Evolutionary conservation across 35 echinoderm and acorn worm genomes (phyloP).

Genomic region (Chiridota heheva): DNA sequence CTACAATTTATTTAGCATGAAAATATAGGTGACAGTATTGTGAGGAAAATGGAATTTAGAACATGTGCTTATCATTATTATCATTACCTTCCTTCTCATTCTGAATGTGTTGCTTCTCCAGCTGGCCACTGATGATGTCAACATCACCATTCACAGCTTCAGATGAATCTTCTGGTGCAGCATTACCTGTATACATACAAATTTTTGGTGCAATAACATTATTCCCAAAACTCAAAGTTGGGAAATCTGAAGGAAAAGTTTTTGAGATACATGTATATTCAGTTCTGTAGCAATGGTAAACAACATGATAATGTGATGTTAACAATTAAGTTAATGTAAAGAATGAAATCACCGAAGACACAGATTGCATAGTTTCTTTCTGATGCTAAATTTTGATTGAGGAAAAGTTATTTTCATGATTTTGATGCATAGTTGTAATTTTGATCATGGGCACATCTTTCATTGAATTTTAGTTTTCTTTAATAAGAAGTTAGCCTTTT

Average conservation of each 20-base stretch:
- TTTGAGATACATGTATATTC: neutral
- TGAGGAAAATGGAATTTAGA: neutral
- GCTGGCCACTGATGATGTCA: slow-evolving; percentile 60
- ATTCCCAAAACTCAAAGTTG: neutral
- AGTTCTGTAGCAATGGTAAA: neutral
- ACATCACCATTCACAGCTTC: slow-evolving; percentile 64
- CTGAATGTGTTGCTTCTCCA: slow-evolving; percentile 71
- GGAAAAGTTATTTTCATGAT: too few species aligned
- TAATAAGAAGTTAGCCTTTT: too few species aligned
- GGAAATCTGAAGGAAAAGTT: neutral
- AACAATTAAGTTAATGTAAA: neutral
- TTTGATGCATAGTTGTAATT: too few species aligned
- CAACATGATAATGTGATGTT: neutral
- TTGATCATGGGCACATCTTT: too few species aligned
- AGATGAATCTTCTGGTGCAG: slow-evolving; percentile 30
- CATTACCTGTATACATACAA: neutral
- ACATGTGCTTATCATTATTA: neutral
- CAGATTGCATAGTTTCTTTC: neutral
- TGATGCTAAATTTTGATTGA: too few species aligned
- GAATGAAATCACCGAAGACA: neutral
- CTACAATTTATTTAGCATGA: too few species aligned
- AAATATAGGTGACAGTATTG: too few species aligned
- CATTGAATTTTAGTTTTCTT: too few species aligned
- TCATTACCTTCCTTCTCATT: slow-evolving; percentile 37
- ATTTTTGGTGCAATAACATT: neutral